Conservation (phyloP, 2,797 vertebrate genomes). For the Pangasius krempfi region DNA sequence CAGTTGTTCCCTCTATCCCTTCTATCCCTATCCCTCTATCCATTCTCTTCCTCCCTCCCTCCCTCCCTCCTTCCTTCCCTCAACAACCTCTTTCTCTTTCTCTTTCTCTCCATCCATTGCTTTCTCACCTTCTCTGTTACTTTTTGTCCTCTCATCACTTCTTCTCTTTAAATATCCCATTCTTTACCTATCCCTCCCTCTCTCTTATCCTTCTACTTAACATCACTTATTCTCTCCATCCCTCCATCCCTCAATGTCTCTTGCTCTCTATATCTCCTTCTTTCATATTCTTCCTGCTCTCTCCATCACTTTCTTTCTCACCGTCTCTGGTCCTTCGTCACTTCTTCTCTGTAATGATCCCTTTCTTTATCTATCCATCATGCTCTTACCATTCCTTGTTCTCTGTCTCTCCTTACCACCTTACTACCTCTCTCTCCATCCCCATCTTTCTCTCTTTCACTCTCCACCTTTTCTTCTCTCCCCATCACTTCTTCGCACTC, state of each 20-base stretch:
- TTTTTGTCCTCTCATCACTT: not conserved
- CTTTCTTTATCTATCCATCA: not conserved
- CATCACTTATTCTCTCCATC: not conserved
- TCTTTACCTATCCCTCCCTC: not conserved
- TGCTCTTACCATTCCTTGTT: not conserved
- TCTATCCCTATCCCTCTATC: not conserved
- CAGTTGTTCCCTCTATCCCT: conserved; percentile 45
- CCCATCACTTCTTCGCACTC: conserved; percentile 15
- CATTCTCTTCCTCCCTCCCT: conserved; percentile 23
- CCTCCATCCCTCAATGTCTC: no score
- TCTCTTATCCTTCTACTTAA: not conserved
- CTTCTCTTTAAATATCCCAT: not conserved
- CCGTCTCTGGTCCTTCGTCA: not conserved
- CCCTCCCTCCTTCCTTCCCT: not conserved
- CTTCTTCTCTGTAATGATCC: not conserved
- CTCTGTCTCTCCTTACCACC: conserved; percentile 58
- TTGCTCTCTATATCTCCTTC: no score
- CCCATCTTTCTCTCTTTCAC: conserved; percentile 56
- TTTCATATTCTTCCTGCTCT: no score
- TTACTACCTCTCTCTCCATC: conserved; percentile 55
- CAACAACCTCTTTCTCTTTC: not conserved
- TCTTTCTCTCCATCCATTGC: not conserved
- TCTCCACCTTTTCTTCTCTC: conserved; percentile 50
- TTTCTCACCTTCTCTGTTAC: no score
- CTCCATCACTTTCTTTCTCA: no score